Base-by-base conservation (phyloP, 1,140 invertebrate species). In the Apis dorsata region DNA sequence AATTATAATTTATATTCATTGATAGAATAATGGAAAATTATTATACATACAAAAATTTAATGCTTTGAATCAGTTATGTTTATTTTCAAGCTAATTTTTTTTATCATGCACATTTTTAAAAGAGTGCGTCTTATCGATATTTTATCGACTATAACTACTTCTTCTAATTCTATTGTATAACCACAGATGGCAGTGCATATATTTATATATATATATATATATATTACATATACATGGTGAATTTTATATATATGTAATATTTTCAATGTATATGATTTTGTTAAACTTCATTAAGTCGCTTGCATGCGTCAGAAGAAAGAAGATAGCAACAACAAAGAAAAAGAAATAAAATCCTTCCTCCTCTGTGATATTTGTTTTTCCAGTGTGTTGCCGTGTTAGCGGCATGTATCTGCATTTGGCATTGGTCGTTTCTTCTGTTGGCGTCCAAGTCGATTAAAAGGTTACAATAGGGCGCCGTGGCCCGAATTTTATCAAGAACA, bases 331-430 rank as follows among this genome's bases (percentile, higher is more conserved):
- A n/a, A 21, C 1, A 15, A 21, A n/a, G 21, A 44, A 51, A 59
- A 60, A 53, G 75, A 60, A 9, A 1, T 0, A 3, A 15, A 69
- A 28, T 15, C 2, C 2, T 28, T 53, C 62, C 10, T n/a, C 1
- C 44, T 13, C 49, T 15, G 13, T 17, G 68, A 65, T 66, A 57
- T 72, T 79, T 83, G 75, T 79, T 83, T 79, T 72, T 78, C n/a
- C 28, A 15, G 66, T 28, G 74, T 71, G 59, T 44, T 59, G 72
- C 62, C 62, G 71, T 24, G 21, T 62, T 55, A 59, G 69, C 80
- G 63, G 28, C 69, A 24, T 77, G 55, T 60, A 70, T 74, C 62
- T n/a, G 21, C n/a, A 15, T 75, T 63, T 51, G 17, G 28, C 55
- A 51, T 44, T 19, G 73, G 21, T 60, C 34, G 24, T 77, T 62